Evolutionary conservation across 2,888 invertebrate genomes (phyloP).

Genomic region (Athetis lepigone): DNA sequence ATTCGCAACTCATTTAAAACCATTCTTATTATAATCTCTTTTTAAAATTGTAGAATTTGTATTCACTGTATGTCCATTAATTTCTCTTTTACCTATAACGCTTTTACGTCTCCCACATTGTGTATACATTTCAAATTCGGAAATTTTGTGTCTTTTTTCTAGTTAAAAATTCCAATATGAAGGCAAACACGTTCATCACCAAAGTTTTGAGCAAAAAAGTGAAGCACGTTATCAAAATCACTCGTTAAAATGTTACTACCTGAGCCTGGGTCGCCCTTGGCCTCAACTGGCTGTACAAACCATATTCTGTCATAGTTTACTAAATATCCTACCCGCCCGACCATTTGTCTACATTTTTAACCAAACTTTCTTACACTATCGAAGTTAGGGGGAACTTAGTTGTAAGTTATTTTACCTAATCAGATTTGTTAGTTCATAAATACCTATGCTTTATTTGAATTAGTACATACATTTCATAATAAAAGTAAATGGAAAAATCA

Average conservation of each 20-base stretch:
- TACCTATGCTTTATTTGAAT: too few species aligned
- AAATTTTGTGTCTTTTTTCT: background rate
- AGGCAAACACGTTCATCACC: conserved; percentile 27
- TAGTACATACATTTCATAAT: conserved; percentile 5
- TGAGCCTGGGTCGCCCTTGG: conserved; percentile 60
- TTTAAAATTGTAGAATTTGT: conserved; percentile 4
- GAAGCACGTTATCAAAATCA: conserved; percentile 45
- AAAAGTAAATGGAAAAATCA: conserved; percentile 10
- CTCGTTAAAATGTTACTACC: conserved; percentile 57
- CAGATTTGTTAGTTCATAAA: background rate
- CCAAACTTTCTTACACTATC: conserved; percentile 20
- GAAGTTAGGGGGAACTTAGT: conserved; percentile 15
- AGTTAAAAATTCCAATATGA: background rate
- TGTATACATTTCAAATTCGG: background rate
- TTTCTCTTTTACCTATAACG: background rate
- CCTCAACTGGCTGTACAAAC: conserved; percentile 41
- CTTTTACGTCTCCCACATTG: background rate
- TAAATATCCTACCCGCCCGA: conserved; percentile 32
- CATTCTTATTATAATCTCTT: conserved; percentile 42
- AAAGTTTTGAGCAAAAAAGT: conserved; percentile 38
- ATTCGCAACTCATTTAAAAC: conserved; percentile 53
- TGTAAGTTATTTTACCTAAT: conserved; percentile 11
- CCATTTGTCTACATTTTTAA: conserved; percentile 44
- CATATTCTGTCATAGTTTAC: conserved; percentile 54
- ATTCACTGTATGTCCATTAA: conserved; percentile 3